Evolutionary conservation across 2,113 vertebrate species (phyloP).

Genomic region (Pygoscelis adeliae): DNA sequence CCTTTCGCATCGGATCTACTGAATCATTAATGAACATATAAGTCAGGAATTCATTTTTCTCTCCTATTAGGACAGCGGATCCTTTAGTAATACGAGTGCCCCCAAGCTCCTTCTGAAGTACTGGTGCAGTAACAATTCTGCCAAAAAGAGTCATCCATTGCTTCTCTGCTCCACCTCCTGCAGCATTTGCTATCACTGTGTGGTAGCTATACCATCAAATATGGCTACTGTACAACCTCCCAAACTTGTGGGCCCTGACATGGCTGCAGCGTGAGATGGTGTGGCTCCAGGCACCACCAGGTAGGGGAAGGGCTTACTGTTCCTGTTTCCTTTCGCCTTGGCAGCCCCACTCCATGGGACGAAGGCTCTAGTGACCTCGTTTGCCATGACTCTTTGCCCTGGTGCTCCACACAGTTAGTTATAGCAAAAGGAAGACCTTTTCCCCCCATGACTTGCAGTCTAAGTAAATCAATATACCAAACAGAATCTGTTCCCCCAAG

Average conservation of each 20-base stretch:
- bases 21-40: not conserved
- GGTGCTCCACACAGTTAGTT: not conserved
- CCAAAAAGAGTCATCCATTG: not conserved
- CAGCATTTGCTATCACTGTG: not conserved
- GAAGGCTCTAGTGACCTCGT: not conserved
- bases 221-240: not conserved
- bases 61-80: not conserved
- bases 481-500: not conserved
- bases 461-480: not conserved
- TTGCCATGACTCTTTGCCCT: not conserved
- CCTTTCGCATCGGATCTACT: not conserved
- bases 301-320: not conserved
- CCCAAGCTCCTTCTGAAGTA: not conserved
- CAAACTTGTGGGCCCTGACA: not conserved
- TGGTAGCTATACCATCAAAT: not conserved
- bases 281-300: not conserved
- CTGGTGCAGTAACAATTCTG: not conserved
- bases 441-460: not conserved
- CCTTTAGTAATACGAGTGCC: not conserved
- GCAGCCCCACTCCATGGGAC: not conserved
- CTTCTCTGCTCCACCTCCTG: not conserved
- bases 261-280: not conserved
- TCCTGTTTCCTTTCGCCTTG: not conserved
- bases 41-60: not conserved
- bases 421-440: not conserved